Evolutionary conservation across 2,113 vertebrate species (phyloP), one percentile per base, ranked within the genome.

Genomic region (Larimichthys polyactis): DNA sequence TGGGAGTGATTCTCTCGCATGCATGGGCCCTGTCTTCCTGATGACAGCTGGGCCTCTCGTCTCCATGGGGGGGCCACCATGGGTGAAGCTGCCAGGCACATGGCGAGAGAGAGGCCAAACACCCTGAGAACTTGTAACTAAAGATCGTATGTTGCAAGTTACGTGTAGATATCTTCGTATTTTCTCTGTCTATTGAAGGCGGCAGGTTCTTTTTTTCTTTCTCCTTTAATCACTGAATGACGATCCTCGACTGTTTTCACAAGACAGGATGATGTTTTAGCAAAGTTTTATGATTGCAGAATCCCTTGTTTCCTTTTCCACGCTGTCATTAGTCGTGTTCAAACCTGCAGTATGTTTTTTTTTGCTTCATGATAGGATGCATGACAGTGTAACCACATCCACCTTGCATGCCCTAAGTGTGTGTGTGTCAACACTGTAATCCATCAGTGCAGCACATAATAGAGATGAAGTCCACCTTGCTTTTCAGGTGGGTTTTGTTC

Each of bases 31-130:
- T 57, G 75, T 79, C 83, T 82, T n/a, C 51, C 58, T 19, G 27
- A 68, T 83, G 87, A 89, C 85, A 88, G 85, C 81, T 71, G 71
- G 88, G 51, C 80, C 86, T 82, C 65, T 75, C 17, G 7, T 52
- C 76, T 83, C 66, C 52, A 68, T n/a, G 19, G 55, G 52, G 58
- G 52, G 58, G 73, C 29, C 73, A 68, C 70, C 67, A 11, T 16
- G 57, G 55, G 60, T 11, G 51, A 75, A 32, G 15, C 40, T 74
- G 66, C 54, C 55, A 68, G 78, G 59, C 22, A 66, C 40, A 19
- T 8, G 1, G 29, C 10, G 29, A 63, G 5, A 73, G 44, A 11
- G 36, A 75, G 76, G 0, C 78, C 66, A 59, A 77, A 75, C 58
- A 51, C 67, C 40, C 20, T 58, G 55, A 1, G 0, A 75, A 52